A percentile compares a stretch with the other conserved stretches of the same genome.
Conservation (phyloP, 2,797 vertebrate species). For the Hemitrygon akajei region DNA sequence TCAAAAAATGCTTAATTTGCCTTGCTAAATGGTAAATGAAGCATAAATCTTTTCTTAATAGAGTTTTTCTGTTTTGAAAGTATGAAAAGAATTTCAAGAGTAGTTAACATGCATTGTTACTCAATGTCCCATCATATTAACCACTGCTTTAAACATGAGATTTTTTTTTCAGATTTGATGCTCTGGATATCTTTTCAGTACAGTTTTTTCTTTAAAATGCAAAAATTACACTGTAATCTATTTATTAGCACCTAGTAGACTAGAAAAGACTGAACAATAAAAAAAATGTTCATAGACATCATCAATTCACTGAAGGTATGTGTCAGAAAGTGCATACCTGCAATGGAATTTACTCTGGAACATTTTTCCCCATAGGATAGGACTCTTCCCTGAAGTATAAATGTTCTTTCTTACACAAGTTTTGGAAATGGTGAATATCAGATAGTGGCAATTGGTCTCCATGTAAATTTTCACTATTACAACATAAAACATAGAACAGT, state of each 20-base stretch:
- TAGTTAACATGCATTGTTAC: not conserved
- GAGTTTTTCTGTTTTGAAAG: not conserved
- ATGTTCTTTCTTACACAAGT: not conserved
- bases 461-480: not conserved
- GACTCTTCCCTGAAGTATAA: not conserved
- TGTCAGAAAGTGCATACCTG: not conserved
- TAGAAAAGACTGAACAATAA: not conserved
- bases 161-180: not conserved
- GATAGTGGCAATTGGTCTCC: not conserved
- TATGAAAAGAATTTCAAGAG: slow-evolving; percentile 22
- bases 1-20: not conserved
- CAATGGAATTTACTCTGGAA: not conserved
- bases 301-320: not conserved
- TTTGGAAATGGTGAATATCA: not conserved
- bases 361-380: not conserved
- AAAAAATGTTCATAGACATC: not conserved
- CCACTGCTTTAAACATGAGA: not conserved
- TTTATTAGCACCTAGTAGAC: not conserved
- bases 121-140: not conserved
- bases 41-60: slow-evolving; percentile 7
- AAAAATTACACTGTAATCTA: not conserved
- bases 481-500: too few relatives aligned
- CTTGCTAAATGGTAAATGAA: not conserved
- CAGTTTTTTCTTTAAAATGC: not conserved
- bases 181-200: not conserved